Conservation (phyloP, 1,140 invertebrate genomes). For the Patella vulgata region DNA sequence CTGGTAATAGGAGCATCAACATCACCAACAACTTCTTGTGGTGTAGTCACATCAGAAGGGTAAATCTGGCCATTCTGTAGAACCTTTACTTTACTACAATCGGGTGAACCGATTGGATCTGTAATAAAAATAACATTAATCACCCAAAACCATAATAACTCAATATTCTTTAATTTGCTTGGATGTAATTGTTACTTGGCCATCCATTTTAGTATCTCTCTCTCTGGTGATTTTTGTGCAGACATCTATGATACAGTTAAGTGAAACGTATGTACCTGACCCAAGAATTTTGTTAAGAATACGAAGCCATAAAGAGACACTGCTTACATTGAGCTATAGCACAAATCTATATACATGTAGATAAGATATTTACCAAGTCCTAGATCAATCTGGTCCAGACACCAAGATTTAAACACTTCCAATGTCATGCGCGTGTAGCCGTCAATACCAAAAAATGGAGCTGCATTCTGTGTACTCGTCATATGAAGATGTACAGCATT, state of each 20-base stretch:
- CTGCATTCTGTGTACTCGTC: slow-evolving; percentile 18
- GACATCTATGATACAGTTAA: no score
- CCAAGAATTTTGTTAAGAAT: no score
- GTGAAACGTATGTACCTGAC: no score
- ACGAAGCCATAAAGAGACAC: no score
- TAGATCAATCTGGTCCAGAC: slow-evolving; percentile 10
- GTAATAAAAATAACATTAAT: no score
- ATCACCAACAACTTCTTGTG: slow-evolving; percentile 20
- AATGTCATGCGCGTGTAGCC: background rate
- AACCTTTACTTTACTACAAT: slow-evolving; percentile 23
- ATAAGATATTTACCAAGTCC: slow-evolving; percentile 30
- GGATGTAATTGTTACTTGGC: no score
- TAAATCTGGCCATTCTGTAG: slow-evolving; percentile 16
- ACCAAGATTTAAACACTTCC: slow-evolving; percentile 3
- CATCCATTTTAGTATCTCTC: no score
- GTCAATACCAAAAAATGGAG: slow-evolving; percentile 10
- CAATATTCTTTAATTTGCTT: no score
- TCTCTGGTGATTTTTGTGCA: no score
- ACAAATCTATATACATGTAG: no score
- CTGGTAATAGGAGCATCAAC: slow-evolving; percentile 29
- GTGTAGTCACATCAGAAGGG: slow-evolving; percentile 20
- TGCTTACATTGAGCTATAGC: no score
- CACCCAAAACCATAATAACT: no score
- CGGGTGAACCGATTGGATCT: slow-evolving; percentile 21
- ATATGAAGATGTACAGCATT: slow-evolving; percentile 32